Evolutionary conservation across 1,140 invertebrate genomes (phyloP), one percentile per base, ranked within the genome.

Genomic region (Musca vetustissima): DNA sequence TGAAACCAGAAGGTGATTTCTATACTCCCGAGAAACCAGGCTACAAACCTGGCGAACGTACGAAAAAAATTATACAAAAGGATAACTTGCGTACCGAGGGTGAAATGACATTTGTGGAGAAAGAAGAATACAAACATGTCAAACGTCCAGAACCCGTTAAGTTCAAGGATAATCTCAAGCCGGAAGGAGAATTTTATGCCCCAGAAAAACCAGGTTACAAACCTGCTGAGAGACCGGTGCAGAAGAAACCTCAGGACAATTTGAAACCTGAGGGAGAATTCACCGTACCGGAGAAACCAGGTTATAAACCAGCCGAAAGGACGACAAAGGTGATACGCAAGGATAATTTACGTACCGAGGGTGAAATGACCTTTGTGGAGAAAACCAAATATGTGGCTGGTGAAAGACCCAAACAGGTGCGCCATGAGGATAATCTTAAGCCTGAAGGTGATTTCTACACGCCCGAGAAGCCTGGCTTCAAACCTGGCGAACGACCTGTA

Each of bases 301-400:
- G 73, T 2, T 83, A 70, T 50, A 57, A 76, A 9, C 80, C 79
- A 0, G 79, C 79, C 0, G 75, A 83, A 25, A 79, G 65, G 79
- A 77, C 78, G 66, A 75, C 32, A 76, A 83, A 48, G 80, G 82
- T 69, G 68, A 82, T 75, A 36, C 68, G 57, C 67, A 81, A 86
- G 73, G 86, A 88, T 71, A 88, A 92, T 82, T 77, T 92, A 17
- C 86, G 84, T 75, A 57, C 83, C 75, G 7, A 84, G 75, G 88
- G 88, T 52, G 85, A 88, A 77, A 88, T 89, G 78, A 85, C 87
- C 68, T 84, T 84, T 64, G 84, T 83, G 68, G 85, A 86, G 73
- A 83, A 84, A 67, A 81, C 86, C 55, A 79, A 85, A 71, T 73
- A 73, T 43, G 43, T 52, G 17, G 86, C 85, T 69, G 82, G 82